Conservation (phyloP, 2,797 vertebrate species). For the Sebastes minor region DNA sequence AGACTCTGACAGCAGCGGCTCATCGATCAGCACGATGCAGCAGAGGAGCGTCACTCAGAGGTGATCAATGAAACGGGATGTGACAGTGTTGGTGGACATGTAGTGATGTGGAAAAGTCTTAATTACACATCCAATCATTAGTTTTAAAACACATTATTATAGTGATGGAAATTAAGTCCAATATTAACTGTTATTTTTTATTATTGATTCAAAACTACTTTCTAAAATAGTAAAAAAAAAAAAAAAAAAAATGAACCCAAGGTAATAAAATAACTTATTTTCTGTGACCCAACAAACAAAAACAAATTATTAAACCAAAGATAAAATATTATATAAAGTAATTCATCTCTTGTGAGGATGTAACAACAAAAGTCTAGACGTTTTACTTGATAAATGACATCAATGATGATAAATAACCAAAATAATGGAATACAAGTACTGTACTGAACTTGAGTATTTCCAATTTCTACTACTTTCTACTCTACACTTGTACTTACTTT, state of each 20-base stretch:
- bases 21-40: constrained; percentile 56
- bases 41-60: constrained; percentile 28
- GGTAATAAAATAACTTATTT: background rate
- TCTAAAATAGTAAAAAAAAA: background rate
- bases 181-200: background rate
- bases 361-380: background rate
- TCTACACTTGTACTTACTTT: background rate
- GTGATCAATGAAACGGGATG: constrained; percentile 48
- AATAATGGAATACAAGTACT: background rate
- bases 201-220: background rate
- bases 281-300: too few relatives aligned
- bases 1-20: constrained; percentile 11
- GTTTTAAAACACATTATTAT: background rate
- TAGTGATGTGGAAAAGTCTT: constrained; percentile 10
- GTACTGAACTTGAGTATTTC: background rate
- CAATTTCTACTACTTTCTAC: background rate
- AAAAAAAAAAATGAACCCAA: too few relatives aligned
- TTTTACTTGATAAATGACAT: background rate
- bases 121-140: background rate
- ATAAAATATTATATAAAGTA: background rate
- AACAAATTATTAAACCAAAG: background rate
- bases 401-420: background rate
- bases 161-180: background rate
- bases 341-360: background rate
- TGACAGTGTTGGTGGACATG: constrained; percentile 3